Evolutionary conservation across 2,888 invertebrate species (phyloP).

Genomic region (Heliconius sara): DNA sequence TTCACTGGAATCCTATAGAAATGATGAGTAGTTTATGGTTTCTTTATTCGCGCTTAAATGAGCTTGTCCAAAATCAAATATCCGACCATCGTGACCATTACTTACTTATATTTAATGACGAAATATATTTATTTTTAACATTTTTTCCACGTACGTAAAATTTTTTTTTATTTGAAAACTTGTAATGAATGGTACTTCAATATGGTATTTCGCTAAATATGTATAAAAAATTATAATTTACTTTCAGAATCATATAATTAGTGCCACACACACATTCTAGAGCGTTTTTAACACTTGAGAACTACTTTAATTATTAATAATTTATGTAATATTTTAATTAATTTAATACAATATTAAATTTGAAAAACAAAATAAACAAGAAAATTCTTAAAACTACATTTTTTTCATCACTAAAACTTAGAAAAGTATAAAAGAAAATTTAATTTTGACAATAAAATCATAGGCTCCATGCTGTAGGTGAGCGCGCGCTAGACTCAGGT

Average conservation of each 20-base stretch:
- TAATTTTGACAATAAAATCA: not conserved
- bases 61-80: not conserved
- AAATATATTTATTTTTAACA: too few relatives aligned
- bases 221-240: not conserved
- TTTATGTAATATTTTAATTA: not conserved
- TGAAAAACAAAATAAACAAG: not conserved
- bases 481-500: constrained; percentile 37
- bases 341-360: not conserved
- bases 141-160: not conserved
- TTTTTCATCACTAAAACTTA: not conserved
- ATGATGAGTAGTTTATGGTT: not conserved
- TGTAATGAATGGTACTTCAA: not conserved
- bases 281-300: not conserved
- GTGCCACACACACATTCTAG: not conserved
- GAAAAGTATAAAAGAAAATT: not conserved
- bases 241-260: constrained; percentile 1
- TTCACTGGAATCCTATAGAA: not conserved
- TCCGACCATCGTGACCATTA: not conserved
- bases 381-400: too few relatives aligned
- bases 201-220: not conserved
- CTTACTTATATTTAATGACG: too few relatives aligned
- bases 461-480: constrained; percentile 18
- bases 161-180: not conserved
- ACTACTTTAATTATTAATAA: not conserved
- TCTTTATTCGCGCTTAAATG: not conserved